Base-by-base conservation (phyloP, 2,113 vertebrate genomes). In the Erythrocercus mccallii region DNA sequence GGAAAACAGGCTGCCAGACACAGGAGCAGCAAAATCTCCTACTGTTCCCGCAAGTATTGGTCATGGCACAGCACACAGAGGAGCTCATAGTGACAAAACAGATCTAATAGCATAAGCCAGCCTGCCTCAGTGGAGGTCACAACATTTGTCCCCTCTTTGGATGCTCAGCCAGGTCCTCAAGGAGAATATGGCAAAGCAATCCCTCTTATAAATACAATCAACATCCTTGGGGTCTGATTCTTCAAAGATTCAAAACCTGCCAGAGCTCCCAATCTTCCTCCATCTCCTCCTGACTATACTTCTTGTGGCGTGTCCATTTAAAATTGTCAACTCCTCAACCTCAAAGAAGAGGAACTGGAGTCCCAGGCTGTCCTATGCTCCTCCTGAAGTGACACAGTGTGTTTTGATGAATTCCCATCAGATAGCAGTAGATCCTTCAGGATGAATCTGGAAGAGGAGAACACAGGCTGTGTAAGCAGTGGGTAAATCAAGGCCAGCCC, bases 401-500 rank as follows among this genome's bases (percentile, higher is more conserved):
- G 5, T 78, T 92, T 48, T n/a, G 22, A 62, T 28, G 70, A n/a
- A 73, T 62, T 80, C 45, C 30, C 8, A 1, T 57, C 58, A 70
- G 37, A 27, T 65, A 81, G 48, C 44, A 79, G 69, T 3, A 84
- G 84, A 44, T 72, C n/a, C 61, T 71, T 72, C 77, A 69, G 61
- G 37, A 94, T 37, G 20, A 60, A 68, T 31, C 95, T 95, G 92
- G 66, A 94, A 87, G 53, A 73, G 30, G 37, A 95, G 33, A 87
- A 78, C n/a, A 81, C 23, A 84, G 60, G 51, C 35, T 76, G 18
- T 1, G 1, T 92, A 66, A 94, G 24, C 54, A 81, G 24, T 1
- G 3, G 40, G 45, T 42, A 92, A 83, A 68, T 21, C 57, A 79
- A 78, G 53, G n/a, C 13, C 44, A 84, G 9, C 8, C 28, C 37